Evolutionary conservation across 2,888 invertebrate genomes (phyloP), one percentile per base, ranked within the genome.

Genomic region (Caenorhabditis auriculariae): DNA sequence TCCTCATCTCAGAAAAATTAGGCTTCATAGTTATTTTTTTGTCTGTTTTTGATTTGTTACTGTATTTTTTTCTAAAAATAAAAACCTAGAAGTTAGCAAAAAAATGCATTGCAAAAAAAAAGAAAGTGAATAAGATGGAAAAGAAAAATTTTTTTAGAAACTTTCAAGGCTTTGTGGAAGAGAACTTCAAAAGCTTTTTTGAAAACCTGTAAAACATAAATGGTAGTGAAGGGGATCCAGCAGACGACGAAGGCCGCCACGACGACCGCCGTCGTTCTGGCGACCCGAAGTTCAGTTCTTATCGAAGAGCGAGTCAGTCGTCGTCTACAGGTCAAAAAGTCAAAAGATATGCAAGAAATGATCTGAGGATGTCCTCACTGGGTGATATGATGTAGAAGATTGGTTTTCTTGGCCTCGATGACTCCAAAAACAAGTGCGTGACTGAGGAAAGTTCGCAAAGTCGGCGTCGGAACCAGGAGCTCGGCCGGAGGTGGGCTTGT

Each of bases 201-300:
- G 44, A 52, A 23, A 27, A 77, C 77, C 66, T 79, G 79, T 5
- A 80, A 65, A 21, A 77, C 55, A 57, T 80, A 80, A 47, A 80
- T 76, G 23, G 72, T 62, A n/a, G 74, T 69, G 63, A 80, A 80
- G 19, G 80, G 80, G 26, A 79, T 70, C 80, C 80, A 80, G 50
- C 80, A 80, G 29, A 76, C 48, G 29, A 74, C 63, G 63, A 80
- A 80, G 21, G 74, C 73, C 12, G 69, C 77, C 3, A 80, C 80
- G 17, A 80, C 80, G 29, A 80, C 71, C 23, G 63, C 76, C 23
- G 80, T 77, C 9, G 80, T 80, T 37, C 77, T 54, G 7, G 80
- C 80, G 3, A 80, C 80, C 41, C 78, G 55, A 43, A 78, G 46
- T 47, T 80, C 79, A 17, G 69, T 69, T 32, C 69, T 57, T 39